phyloP scores from a whole-genome alignment of 2,113 vertebrate genomes.

The Hiodon tergisus region DNA sequence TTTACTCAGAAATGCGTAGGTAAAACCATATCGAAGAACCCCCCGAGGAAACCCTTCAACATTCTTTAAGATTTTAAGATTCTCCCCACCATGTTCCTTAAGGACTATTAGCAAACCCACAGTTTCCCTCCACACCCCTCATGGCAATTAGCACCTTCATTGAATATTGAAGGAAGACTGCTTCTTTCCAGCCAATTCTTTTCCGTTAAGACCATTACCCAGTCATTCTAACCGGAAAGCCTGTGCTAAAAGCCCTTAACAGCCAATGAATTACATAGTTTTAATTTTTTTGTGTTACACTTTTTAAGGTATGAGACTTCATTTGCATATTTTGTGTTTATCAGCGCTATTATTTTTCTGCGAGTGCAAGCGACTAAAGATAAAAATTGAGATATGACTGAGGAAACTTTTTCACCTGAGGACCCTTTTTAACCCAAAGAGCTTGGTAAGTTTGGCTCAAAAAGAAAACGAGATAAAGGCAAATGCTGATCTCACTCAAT shows the following conservation, averaged over 20 bases:
- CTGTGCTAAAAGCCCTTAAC: conserved; percentile 51
- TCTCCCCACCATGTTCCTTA: conserved; percentile 29
- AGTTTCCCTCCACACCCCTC: conserved; percentile 44
- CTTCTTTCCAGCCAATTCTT: conserved; percentile 65
- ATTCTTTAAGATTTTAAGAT: neutral
- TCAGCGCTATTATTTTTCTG: neutral
- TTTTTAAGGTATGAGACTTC: conserved; percentile 40
- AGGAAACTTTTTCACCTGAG: neutral
- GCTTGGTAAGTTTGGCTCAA: no score
- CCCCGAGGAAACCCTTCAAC: conserved; percentile 58
- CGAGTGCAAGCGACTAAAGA: neutral
- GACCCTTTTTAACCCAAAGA: no score
- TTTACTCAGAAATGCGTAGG: conserved; percentile 56
- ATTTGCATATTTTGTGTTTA: neutral
- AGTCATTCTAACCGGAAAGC: conserved; percentile 56
- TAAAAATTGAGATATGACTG: neutral
- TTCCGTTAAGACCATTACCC: conserved; percentile 59
- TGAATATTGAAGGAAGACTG: conserved; percentile 73
- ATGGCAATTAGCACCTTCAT: conserved; percentile 64
- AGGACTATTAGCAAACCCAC: conserved; percentile 56
- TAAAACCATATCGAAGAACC: conserved; percentile 51
- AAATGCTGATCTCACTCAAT: no score
- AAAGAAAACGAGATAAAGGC: no score
- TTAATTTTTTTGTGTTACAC: conserved; percentile 38
- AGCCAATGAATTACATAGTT: conserved; percentile 63